Percentiles rank a stretch among this genome's conserved stretches.
phyloP scores from a whole-genome alignment of 2,888 invertebrate species.

The Panzeria rudis region DNA sequence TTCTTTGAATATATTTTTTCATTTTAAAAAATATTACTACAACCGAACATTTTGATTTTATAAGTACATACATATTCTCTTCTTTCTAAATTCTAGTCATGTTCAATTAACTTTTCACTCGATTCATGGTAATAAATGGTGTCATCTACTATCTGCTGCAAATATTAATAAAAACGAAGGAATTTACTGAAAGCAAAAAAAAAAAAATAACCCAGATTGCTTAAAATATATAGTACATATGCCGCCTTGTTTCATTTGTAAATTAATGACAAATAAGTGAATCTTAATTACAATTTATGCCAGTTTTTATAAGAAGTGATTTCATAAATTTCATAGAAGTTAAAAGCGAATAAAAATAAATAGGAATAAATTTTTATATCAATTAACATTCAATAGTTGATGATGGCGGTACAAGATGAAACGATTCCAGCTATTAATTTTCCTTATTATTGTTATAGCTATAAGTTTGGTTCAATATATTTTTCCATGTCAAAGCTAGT shows the following conservation, averaged over 20 bases:
- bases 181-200: slow-evolving; percentile 1
- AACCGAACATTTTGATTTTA: background rate
- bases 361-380: slow-evolving; percentile 27
- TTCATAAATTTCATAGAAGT: slow-evolving; percentile 52
- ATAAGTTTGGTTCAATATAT: too few species aligned
- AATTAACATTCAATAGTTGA: slow-evolving; percentile 8
- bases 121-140: slow-evolving; percentile 50
- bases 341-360: background rate
- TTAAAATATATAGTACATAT: slow-evolving; percentile 21
- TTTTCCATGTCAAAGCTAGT: too few species aligned
- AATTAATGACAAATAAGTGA: slow-evolving; percentile 56
- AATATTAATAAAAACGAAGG: slow-evolving; percentile 18
- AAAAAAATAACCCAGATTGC: slow-evolving; percentile 34
- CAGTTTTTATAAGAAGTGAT: slow-evolving; percentile 56
- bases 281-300: slow-evolving; percentile 63
- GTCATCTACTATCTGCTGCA: slow-evolving; percentile 59
- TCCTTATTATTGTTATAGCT: background rate
- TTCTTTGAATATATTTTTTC: too few species aligned
- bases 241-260: slow-evolving; percentile 52
- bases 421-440: background rate
- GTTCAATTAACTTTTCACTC: slow-evolving; percentile 52
- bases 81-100: background rate
- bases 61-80: slow-evolving; percentile 3
- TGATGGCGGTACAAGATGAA: slow-evolving; percentile 40
- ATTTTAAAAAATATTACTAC: too few species aligned